Base-by-base conservation (phyloP, 2,113 vertebrate genomes). In the Athene noctua region DNA sequence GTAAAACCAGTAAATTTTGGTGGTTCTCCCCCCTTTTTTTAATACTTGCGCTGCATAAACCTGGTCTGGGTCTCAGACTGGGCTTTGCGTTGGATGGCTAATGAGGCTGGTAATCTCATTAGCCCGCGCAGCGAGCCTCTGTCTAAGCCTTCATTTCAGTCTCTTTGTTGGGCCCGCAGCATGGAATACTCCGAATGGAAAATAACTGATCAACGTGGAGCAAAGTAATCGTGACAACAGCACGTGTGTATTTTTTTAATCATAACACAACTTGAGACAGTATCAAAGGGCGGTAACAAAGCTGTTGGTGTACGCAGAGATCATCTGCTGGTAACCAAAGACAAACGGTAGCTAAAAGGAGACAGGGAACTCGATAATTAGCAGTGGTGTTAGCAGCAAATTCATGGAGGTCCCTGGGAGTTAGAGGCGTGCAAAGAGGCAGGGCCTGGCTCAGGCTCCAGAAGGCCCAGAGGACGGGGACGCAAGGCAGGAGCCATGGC, bases 381-480 rank as follows among this genome's bases (percentile, higher is more conserved):
- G 10, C 38, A 27, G 32, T 15, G 34, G 6, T 1, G 0, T 57
- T 36, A 32, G 49, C 0, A 0, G 40, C 25, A 72, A 18, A 49
- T 71, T 72, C 74, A 10, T 38, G 52, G 44, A 52, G 42, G 27
- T 82, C 15, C 27, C 36, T 8, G 13, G 30, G 36, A 46, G 21
- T 10, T 11, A 6, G 29, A 65, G 72, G 46, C 5, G 2, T 82
- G 59, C 62, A 58, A 58, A 51, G 71, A 58, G 18, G 21, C 62
- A 58, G 34, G 26, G 16, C 49, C 38, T 5, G 6, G 23, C 47
- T 47, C 32, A n/a, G 52, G 57, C 61, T 65, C 19, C 63, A 22
- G 30, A 51, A 38, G 51, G 40, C 19, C 1, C 30, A 44, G 61
- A 44, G 44, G n/a, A 66, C 17, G 34, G 54, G 15, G 16, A 14